phyloP scores from a whole-genome alignment of 2,888 invertebrate species.

The Meteorus cinctellus region DNA sequence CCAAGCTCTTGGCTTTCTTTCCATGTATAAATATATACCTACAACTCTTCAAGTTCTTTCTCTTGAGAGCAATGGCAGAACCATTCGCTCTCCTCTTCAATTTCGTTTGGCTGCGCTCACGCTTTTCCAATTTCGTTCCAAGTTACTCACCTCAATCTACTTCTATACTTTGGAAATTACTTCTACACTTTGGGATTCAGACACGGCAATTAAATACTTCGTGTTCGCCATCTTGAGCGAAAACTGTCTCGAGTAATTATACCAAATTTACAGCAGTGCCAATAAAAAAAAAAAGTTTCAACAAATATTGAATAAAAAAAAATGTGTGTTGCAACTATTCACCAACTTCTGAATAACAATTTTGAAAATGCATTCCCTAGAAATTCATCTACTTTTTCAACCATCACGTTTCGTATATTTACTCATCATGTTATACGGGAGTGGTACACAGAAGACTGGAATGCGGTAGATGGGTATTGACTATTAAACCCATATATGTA shows the following conservation, averaged over 20 bases:
- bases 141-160: slow-evolving; percentile 12
- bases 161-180: slow-evolving; percentile 21
- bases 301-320: too few relatives aligned
- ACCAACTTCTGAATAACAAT: too few relatives aligned
- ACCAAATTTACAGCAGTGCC: too few relatives aligned
- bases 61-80: background rate
- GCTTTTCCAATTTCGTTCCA: slow-evolving; percentile 29
- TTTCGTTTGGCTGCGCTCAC: slow-evolving; percentile 28
- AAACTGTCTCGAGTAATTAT: too few relatives aligned
- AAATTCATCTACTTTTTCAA: background rate
- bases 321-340: too few relatives aligned
- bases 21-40: slow-evolving; percentile 1
- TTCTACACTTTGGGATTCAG: slow-evolving; percentile 9
- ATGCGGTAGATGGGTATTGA: slow-evolving; percentile 8
- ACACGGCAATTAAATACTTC: slow-evolving; percentile 9
- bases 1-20: too few relatives aligned
- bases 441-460: too few relatives aligned
- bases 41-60: slow-evolving; percentile 17
- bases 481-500: slow-evolving; percentile 6
- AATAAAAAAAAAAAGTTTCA: too few relatives aligned
- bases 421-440: background rate
- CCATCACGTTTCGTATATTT: background rate
- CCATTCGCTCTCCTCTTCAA: slow-evolving; percentile 26
- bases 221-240: background rate
- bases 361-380: background rate